phyloP scores from a whole-genome alignment of 2,113 vertebrate genomes.

The Herpailurus yagouaroundi region DNA sequence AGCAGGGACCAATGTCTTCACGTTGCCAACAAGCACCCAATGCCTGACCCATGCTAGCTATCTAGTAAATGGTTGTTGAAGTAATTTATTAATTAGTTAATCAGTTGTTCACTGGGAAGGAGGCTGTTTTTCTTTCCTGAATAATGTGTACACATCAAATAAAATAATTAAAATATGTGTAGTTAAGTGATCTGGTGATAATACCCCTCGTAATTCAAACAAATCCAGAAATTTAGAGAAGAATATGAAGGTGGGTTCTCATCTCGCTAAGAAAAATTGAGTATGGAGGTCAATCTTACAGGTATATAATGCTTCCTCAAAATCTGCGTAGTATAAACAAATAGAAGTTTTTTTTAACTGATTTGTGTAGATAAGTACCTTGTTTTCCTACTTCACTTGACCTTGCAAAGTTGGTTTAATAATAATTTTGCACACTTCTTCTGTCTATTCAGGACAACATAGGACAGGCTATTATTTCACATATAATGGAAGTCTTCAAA shows the following conservation, averaged over 20 bases:
- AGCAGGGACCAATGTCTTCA: neutral
- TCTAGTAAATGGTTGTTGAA: neutral
- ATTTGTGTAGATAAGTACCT: neutral
- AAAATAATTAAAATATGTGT: neutral
- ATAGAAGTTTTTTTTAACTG: neutral
- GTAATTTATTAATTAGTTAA: neutral
- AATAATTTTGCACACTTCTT: neutral
- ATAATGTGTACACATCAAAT: neutral
- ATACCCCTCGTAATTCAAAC: neutral
- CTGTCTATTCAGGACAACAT: neutral
- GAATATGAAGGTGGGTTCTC: neutral
- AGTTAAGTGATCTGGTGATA: neutral
- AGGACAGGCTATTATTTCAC: neutral
- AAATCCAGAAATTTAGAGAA: neutral
- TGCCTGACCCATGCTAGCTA: fast-evolving
- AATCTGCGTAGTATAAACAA: neutral
- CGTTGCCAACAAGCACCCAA: neutral
- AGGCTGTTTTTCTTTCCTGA: neutral
- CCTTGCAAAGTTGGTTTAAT: neutral
- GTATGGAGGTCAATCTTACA: neutral
- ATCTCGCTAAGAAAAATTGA: neutral
- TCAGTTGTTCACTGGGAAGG: neutral
- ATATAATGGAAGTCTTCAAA: neutral
- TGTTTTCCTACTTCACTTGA: neutral
- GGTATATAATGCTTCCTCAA: neutral